Conservation (phyloP, 2,113 vertebrate genomes). For the Thomomys bottae region DNA sequence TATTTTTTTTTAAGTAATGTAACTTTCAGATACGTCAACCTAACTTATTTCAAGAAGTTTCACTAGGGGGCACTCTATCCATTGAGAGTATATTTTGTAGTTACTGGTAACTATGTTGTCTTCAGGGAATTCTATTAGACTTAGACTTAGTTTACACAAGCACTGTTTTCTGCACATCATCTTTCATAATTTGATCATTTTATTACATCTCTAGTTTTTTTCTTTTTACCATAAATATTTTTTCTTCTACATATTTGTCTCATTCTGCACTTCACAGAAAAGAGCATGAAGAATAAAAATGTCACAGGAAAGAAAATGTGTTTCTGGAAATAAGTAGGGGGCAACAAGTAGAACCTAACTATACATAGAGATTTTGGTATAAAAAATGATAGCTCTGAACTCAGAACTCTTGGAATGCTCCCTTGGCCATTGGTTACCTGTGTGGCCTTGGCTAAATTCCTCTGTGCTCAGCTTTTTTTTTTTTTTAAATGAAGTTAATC, state of each 20-base stretch:
- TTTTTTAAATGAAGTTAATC: not conserved
- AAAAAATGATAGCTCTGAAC: not conserved
- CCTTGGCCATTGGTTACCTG: not conserved
- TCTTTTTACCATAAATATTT: slow-evolving; percentile 2
- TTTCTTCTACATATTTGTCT: not conserved
- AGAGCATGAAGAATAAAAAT: not conserved
- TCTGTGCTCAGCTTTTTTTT: not conserved
- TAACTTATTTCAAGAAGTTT: not conserved
- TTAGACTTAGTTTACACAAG: not conserved
- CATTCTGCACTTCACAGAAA: slow-evolving; percentile 12
- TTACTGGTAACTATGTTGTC: not conserved
- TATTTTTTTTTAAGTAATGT: not conserved
- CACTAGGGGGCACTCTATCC: slow-evolving; percentile 64
- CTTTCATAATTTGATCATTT: slow-evolving; percentile 30
- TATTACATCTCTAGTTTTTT: slow-evolving; percentile 6
- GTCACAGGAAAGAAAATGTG: not conserved
- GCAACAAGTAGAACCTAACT: not conserved
- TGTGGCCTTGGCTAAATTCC: not conserved
- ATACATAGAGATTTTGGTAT: not conserved
- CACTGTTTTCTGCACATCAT: not conserved
- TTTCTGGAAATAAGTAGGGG: not conserved
- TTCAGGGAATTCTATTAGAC: not conserved
- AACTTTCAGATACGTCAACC: not conserved
- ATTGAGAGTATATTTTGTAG: not conserved
- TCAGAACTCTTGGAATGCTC: not conserved